Percentiles rank a stretch among this genome's conserved stretches.
Evolutionary conservation across 2,888 invertebrate genomes (phyloP).

Genomic region (Eupeodes luniger): DNA sequence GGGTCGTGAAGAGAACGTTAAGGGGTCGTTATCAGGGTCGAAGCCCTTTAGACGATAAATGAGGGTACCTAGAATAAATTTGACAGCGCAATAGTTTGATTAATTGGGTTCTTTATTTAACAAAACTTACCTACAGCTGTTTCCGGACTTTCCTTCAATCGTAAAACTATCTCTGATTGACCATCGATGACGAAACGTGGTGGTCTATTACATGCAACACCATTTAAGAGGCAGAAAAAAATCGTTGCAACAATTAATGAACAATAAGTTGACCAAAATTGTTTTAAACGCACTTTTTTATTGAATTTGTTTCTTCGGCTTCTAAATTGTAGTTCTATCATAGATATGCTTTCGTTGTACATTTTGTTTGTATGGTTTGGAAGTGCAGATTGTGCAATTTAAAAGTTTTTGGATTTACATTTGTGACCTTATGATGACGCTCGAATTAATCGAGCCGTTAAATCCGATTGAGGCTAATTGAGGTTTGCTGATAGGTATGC

Average conservation of each 20-base stretch:
- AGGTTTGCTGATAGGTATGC: conserved; percentile 18
- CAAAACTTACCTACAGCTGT: conserved; percentile 91
- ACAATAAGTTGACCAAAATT: not conserved
- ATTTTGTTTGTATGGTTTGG: conserved; percentile 4
- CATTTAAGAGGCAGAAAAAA: conserved; percentile 37
- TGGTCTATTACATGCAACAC: conserved; percentile 87
- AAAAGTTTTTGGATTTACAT: not conserved
- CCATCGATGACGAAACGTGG: conserved; percentile 95
- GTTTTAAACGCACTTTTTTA: conserved; percentile 69
- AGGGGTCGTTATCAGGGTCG: conserved; percentile 93
- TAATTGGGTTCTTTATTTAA: not conserved
- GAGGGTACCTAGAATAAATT: conserved; percentile 87
- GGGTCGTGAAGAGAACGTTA: conserved; percentile 92
- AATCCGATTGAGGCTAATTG: conserved; percentile 54
- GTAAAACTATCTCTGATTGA: conserved; percentile 95
- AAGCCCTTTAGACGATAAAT: conserved; percentile 92
- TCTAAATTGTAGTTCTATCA: conserved; percentile 8
- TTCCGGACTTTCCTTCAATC: conserved; percentile 94
- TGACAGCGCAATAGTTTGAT: not conserved
- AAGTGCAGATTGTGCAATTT: conserved; percentile 42
- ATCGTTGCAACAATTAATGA: conserved; percentile 8
- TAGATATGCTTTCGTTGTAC: conserved; percentile 47
- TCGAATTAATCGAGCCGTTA: conserved; percentile 59
- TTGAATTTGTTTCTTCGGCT: conserved; percentile 64
- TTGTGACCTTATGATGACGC: conserved; percentile 49